Base-by-base conservation (phyloP, 2,797 vertebrate genomes). In the Myiotriccus ornatus region DNA sequence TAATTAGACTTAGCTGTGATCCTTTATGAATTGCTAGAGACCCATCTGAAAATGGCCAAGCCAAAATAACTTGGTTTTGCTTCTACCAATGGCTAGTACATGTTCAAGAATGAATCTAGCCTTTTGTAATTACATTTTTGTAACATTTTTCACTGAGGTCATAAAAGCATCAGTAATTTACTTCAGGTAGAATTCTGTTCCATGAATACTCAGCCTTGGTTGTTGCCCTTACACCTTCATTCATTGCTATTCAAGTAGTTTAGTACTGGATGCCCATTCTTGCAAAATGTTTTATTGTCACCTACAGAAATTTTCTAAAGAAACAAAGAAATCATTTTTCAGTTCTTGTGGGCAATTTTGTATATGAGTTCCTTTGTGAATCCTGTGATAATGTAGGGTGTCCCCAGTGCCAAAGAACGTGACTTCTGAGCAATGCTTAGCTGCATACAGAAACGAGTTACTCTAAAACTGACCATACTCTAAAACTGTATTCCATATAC, bases 61-160 rank as follows among this genome's bases (percentile, higher is more conserved):
- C 49, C 63, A 63, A 78, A 93, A 70, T 59, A 88, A 57, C 25
- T 57, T 77, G 22, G 12, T 55, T 87, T 87, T 2, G 1, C 18
- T 70, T 62, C 59, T 75, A 4, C 12, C 3, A 0, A 32, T 68
- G n/a, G 22, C n/a, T 73, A 46, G n/a, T 39, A 41, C 10, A 8
- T 2, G 1, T 46, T 62, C n/a, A 43, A 35, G 30, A 80, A 59
- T 35, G 14, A 89, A 50, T 77, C 12, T 21, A 55, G 22, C 46
- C n/a, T 94, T 84, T 50, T 53, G 21, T 65, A 74, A 20, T 68
- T 89, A 78, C 4, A 17, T 79, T 87, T 84, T 71, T 69, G 10
- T 91, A 43, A 37, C 23, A 34, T 16, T 76, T 87, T 93, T 68
- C 50, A 35, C 9, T 43, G 46, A 71, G 5, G 4, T 75, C 7